phyloP scores from a whole-genome alignment of 2,888 invertebrate species.

The Mesochorus sp. region DNA sequence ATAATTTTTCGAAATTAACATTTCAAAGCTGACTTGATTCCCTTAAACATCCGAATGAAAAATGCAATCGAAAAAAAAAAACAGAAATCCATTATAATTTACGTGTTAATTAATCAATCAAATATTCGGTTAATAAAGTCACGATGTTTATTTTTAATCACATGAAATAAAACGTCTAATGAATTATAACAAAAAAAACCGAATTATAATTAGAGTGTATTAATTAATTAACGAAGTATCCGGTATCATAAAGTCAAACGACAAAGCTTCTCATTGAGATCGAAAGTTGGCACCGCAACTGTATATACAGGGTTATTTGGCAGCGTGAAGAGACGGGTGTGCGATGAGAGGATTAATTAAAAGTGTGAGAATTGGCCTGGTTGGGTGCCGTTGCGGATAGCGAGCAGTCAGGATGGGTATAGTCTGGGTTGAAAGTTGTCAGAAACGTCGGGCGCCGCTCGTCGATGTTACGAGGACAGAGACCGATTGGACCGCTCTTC shows the following conservation, averaged over 20 bases:
- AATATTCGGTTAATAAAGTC: too few species aligned
- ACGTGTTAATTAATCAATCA: too few species aligned
- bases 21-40: too few species aligned
- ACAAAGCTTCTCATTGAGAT: slow-evolving; percentile 10
- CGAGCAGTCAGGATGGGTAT: slow-evolving; percentile 5
- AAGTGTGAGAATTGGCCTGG: slow-evolving; percentile 36
- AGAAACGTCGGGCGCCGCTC: slow-evolving; percentile 4
- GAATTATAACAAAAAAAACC: too few species aligned
- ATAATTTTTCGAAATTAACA: too few species aligned
- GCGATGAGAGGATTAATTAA: slow-evolving; percentile 43
- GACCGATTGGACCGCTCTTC: slow-evolving; percentile 27
- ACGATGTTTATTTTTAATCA: too few species aligned
- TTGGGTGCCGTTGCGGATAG: not conserved
- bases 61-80: too few species aligned
- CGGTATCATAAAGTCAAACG: not conserved
- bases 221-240: not conserved
- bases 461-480: slow-evolving; percentile 53
- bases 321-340: slow-evolving; percentile 14
- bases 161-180: too few species aligned
- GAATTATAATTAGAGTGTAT: not conserved
- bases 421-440: not conserved
- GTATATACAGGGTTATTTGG: slow-evolving; percentile 28
- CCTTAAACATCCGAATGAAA: too few species aligned
- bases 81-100: too few species aligned
- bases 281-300: slow-evolving; percentile 7